A percentile compares a stretch with the other conserved stretches of the same genome.
phyloP scores from a whole-genome alignment of 2,113 vertebrate species.

The Microcebus tavaratra region DNA sequence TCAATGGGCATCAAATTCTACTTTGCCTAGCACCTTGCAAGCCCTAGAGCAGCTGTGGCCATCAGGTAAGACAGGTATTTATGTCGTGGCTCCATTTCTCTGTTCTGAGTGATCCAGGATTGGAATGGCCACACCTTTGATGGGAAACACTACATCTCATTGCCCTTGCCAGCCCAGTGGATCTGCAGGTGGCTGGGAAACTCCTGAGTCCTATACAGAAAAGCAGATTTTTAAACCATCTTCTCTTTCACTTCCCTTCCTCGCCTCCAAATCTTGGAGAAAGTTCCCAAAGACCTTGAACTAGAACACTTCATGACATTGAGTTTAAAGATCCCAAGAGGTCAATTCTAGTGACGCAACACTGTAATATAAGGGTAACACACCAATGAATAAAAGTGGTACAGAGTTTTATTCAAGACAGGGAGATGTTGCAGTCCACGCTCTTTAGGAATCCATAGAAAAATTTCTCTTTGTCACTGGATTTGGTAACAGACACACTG shows the following conservation, averaged over 20 bases:
- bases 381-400: background rate
- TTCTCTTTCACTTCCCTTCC: background rate
- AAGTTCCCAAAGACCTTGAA: slow-evolving; percentile 23
- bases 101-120: background rate
- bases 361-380: background rate
- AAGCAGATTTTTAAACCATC: background rate
- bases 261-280: background rate
- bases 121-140: background rate
- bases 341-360: background rate
- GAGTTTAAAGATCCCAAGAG: background rate
- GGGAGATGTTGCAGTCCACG: background rate
- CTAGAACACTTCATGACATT: background rate
- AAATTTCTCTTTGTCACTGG: background rate
- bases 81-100: background rate
- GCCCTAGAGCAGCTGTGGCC: background rate
- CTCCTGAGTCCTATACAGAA: background rate
- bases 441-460: background rate
- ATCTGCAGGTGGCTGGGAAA: background rate
- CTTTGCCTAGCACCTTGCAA: background rate
- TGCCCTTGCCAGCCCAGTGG: no score
- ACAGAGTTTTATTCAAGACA: background rate
- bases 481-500: background rate
- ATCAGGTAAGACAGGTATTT: background rate
- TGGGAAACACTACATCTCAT: background rate
- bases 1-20: background rate